A percentile compares a stretch with the other conserved stretches of the same genome.
Evolutionary conservation across 23 tunicate genomes (phyloP).

Genomic region (Styela clava): DNA sequence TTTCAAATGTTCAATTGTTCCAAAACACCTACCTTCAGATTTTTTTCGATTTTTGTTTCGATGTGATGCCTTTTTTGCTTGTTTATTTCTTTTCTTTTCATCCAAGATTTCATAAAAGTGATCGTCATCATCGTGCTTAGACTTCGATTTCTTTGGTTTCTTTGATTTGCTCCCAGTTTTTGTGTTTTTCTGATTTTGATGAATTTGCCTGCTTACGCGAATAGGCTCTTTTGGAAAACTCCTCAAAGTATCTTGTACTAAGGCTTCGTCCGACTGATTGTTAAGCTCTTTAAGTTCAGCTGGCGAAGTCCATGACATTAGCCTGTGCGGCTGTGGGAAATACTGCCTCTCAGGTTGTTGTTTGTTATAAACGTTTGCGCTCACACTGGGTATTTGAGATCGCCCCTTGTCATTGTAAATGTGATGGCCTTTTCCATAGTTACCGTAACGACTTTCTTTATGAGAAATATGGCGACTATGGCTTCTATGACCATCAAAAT

Average conservation of each 20-base stretch:
- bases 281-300: conserved; percentile 4
- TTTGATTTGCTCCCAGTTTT: neutral
- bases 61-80: neutral
- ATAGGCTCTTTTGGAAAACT: conserved; percentile 28
- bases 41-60: neutral
- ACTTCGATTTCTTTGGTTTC: neutral
- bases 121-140: conserved; percentile 2
- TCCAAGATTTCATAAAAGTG: conserved; percentile 19
- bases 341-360: neutral
- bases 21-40: neutral
- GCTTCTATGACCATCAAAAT: neutral
- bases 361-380: neutral
- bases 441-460: neutral
- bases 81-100: neutral
- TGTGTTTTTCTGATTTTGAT: neutral
- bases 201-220: conserved; percentile 17
- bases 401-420: neutral
- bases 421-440: neutral
- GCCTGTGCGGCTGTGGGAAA: conserved; percentile 34
- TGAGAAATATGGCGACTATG: neutral
- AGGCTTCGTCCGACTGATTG: neutral
- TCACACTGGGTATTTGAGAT: neutral
- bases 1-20: no score
- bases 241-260: neutral
- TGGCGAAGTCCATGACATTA: conserved; percentile 14